Base-by-base conservation (phyloP, 2,888 invertebrate genomes). In the Pegoplata infirma region DNA sequence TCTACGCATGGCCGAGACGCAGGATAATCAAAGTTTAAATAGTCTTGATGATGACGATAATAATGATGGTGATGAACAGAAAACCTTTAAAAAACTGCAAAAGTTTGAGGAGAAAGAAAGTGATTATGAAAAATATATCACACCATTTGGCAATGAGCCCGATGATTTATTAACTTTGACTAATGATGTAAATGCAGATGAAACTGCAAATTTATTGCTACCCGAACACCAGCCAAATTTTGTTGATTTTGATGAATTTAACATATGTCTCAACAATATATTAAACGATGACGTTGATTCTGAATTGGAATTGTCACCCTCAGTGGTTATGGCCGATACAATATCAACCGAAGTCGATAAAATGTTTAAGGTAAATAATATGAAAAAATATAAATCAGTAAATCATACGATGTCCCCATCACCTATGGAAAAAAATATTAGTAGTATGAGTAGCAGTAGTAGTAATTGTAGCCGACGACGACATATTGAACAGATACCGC, bases 201-300 rank as follows among this genome's bases (percentile, higher is more conserved):
- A 87, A 69, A 83, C 84, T 19, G 83, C 84, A 6, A 83, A 84
- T 51, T 67, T 87, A 36, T 81, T 87, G 12, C 81, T 88, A 66
- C 84, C 88, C 0, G 87, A 88, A 49, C 82, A 80, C 51, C 83
- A 83, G 66, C 84, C 82, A 8, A 86, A 82, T 67, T 88, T 86
- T 81, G 86, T 86, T 8, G 87, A 88, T 79, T 86, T 86, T 61
- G 87, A 86, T 81, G 88, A 88, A 81, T 87, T 87, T 36, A 88
- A 87, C 71, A 82, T 87, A 81, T 87, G 87, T 71, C 82, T 87
- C 66, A 87, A 84, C 55, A 87, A 85, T 67, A 85, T 87, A 53
- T 83, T 87, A 16, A 87, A 82, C 67, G 88, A 86, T 36, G 84
- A 85, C 46, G 85, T 84, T 28, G 84, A 85, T 44, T 81, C 82